A percentile compares a stretch with the other conserved stretches of the same genome.
Conservation (phyloP, 1,140 invertebrate species). For the Leptinotarsa texana region DNA sequence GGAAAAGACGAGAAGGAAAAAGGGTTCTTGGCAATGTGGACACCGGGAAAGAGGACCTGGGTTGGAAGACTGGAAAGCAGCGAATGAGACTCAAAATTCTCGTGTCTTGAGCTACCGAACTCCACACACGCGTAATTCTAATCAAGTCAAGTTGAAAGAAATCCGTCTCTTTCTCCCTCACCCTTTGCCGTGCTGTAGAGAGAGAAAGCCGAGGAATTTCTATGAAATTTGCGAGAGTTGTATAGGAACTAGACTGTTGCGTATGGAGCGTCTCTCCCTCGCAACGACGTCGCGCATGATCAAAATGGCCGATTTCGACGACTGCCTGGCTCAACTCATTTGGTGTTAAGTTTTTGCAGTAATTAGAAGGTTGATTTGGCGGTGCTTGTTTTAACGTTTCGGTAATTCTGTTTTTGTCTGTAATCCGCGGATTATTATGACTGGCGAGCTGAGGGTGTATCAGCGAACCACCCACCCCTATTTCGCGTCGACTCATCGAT, state of each 20-base stretch:
- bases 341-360: conserved; percentile 37
- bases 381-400: not conserved
- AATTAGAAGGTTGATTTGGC: conserved; percentile 28
- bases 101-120: conserved; percentile 14
- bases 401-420: conserved; percentile 20
- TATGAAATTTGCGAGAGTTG: conserved; percentile 17
- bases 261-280: conserved; percentile 18
- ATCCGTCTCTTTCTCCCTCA: conserved; percentile 27
- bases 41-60: not conserved
- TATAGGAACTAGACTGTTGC: conserved; percentile 23
- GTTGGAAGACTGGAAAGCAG: conserved; percentile 11
- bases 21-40: conserved; percentile 13
- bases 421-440: conserved; percentile 15
- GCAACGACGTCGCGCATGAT: conserved; percentile 32
- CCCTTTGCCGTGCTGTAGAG: conserved; percentile 8
- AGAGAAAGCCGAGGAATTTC: conserved; percentile 27
- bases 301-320: conserved; percentile 42
- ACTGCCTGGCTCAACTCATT: conserved; percentile 32
- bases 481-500: conserved; percentile 31
- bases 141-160: conserved; percentile 30
- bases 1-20: conserved; percentile 3
- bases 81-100: conserved; percentile 18
- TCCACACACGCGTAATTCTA: conserved; percentile 33
- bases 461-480: conserved; percentile 23
- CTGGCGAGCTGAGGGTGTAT: conserved; percentile 2